Evolutionary conservation across 2,797 vertebrate species (phyloP), one percentile per base, ranked within the genome.

Genomic region (Coregonus sp.): DNA sequence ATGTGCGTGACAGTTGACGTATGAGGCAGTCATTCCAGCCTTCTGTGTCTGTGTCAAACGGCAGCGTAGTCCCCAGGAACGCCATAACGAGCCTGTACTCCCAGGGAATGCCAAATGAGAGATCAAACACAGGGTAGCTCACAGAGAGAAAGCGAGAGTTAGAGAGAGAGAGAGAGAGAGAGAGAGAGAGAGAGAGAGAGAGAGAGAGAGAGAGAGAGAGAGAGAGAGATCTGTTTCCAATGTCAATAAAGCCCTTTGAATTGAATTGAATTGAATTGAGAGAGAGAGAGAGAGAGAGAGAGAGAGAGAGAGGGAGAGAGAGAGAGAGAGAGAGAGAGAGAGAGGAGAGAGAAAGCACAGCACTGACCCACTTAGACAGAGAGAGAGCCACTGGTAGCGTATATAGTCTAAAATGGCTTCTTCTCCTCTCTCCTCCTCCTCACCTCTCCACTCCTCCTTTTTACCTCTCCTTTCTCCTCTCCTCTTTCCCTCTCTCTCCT

Each of bases 81-180:
- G 90, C 75, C 78, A 89, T 90, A 91, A 93, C 74, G 81, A 90
- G 89, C 72, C 76, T 70, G 81, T 4, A 11, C 87, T 84, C 83
- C 91, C 80, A 91, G 81, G 84, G 91, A 91, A 92, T 92, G 81
- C 78, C 78, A 91, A 91, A 91, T 90, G 87, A 90, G 86, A 85
- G 80, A 89, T 87, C 81, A 87, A 88, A 86, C 82, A 54, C 25
- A 78, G 76, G 78, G 79, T 74, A 84, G 72, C 84, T 76, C 67
- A 77, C 82, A 87, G 85, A 87, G 72, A 85, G 15, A 5, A 74
- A 75, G 69, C 65, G 66, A 75, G 75, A 88, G 87, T 86, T 80
- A 79, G 6, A 9, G 6, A 40, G 6, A 2, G 6, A 9, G 37
- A 9, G 6, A 2, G 6, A 7, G 37, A 7, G 5, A 7, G 82